phyloP scores from a whole-genome alignment of 2,797 vertebrate genomes.

The Dendrocincla tyrannina region DNA sequence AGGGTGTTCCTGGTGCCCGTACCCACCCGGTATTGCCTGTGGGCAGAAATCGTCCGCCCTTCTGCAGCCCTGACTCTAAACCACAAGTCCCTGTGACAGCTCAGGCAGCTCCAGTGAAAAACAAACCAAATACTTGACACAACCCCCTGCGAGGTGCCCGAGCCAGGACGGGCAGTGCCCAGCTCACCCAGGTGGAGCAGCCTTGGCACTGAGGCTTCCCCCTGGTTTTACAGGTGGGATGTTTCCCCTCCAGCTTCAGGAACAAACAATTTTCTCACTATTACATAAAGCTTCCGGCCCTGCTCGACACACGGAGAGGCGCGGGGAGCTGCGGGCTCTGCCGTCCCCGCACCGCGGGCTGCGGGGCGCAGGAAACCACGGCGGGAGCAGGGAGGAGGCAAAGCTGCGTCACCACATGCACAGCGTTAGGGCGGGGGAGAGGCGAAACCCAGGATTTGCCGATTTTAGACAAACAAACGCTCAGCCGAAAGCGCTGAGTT shows the following conservation, averaged over 20 bases:
- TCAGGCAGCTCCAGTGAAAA: background rate
- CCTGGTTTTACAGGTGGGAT: background rate
- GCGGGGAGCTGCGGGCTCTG: background rate
- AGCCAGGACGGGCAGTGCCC: background rate
- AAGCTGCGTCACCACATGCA: background rate
- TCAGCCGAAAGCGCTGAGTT: background rate
- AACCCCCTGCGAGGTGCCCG: too few relatives aligned
- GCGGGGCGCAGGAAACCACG: background rate
- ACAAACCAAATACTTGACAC: background rate
- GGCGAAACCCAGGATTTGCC: background rate
- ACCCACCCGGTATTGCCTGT: background rate
- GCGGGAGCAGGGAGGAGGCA: background rate
- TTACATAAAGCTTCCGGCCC: background rate
- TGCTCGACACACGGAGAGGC: accelerated
- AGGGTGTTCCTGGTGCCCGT: background rate
- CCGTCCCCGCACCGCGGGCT: background rate
- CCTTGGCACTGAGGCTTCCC: background rate
- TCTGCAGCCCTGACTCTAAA: background rate
- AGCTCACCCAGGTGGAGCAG: background rate
- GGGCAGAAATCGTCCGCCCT: background rate
- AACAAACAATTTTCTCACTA: background rate
- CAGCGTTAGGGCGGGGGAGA: background rate
- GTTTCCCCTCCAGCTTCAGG: background rate
- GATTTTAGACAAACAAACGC: background rate
- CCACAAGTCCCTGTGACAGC: background rate